Percentiles rank a stretch among this genome's conserved stretches.
Conservation (phyloP, 2,888 invertebrate species). For the Coenonympha arcania region DNA sequence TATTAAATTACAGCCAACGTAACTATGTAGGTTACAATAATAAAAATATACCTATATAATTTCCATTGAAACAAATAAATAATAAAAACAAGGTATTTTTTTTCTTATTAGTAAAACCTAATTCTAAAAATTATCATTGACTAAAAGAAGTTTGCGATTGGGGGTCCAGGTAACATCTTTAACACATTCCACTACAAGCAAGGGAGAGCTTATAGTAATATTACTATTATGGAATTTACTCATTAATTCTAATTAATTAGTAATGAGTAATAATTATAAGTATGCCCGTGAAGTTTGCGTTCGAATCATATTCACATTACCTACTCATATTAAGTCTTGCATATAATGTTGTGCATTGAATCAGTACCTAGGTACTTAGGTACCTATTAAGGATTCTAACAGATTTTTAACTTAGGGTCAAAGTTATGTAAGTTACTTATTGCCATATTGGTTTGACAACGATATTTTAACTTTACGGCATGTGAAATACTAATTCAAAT, state of each 20-base stretch:
- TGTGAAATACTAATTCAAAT: no score
- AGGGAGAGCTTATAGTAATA: conserved; percentile 65
- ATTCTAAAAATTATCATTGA: conserved; percentile 68
- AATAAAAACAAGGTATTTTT: conserved; percentile 70
- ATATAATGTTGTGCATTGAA: no score
- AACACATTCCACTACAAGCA: conserved; percentile 70
- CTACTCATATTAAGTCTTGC: no score
- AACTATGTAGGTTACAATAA: conserved; percentile 74
- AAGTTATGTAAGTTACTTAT: no score
- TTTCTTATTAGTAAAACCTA: conserved; percentile 65
- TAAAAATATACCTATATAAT: conserved; percentile 74
- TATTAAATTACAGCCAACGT: conserved; percentile 75
- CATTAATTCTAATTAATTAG: conserved; percentile 66
- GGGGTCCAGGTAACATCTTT: conserved; percentile 66
- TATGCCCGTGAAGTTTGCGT: conserved; percentile 48
- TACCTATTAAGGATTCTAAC: no score
- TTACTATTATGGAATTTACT: conserved; percentile 69
- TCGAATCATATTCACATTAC: conserved; percentile 11
- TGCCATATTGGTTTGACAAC: no score
- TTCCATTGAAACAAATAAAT: conserved; percentile 73
- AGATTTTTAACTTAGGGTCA: no score
- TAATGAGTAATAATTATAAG: conserved; percentile 63
- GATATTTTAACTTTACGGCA: no score
- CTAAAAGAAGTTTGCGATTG: conserved; percentile 64
- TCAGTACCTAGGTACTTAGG: no score